Evolutionary conservation across 2,113 vertebrate genomes (phyloP), one percentile per base, ranked within the genome.

Genomic region (Dicentrarchus labrax): DNA sequence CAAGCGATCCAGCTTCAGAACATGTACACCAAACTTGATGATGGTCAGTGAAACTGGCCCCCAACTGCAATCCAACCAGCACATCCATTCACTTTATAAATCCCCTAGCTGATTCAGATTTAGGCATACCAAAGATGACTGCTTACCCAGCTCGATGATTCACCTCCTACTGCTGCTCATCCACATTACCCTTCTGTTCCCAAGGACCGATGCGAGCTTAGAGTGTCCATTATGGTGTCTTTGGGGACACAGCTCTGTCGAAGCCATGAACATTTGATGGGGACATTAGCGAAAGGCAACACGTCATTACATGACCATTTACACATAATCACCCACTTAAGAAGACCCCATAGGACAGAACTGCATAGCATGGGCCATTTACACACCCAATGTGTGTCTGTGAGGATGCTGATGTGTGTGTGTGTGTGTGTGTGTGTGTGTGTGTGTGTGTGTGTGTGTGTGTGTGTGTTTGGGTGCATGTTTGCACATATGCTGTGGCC

Each of bases 231-330:
- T 92, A 89, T 60, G n/a, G 48, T 41, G 82, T 87, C 88, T 90
- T 82, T 60, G 71, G 88, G 85, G 89, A 91, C 79, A 51, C 48
- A 0, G 80, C 64, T 90, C 87, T 69, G 83, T 84, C 12, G 76
- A 86, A 87, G 82, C 81, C 70, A 72, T 83, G 84, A 86, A 86
- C 89, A 85, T 91, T 90, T 91, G 84, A 88, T 88, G 62, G 89
- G 82, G 82, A 92, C 91, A 91, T 92, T 92, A 91, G 86, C 9
- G 74, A 83, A 88, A 91, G 71, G 88, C 86, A 92, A 91, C 89
- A 91, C 82, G 87, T 91, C 91, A 91, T 93, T 92, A 92, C 91
- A 85, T 87, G 89, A 89, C 71, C 91, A 90, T 93, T 92, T 93
- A 87, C 79, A 87, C 89, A 86, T 93, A 91, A 93, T 93, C 89